These are phyloP conservation scores for Apomyelois bistriatella DNA, from an alignment of 2,888 invertebrate genomes.

Conservation along the genomic window DNA sequence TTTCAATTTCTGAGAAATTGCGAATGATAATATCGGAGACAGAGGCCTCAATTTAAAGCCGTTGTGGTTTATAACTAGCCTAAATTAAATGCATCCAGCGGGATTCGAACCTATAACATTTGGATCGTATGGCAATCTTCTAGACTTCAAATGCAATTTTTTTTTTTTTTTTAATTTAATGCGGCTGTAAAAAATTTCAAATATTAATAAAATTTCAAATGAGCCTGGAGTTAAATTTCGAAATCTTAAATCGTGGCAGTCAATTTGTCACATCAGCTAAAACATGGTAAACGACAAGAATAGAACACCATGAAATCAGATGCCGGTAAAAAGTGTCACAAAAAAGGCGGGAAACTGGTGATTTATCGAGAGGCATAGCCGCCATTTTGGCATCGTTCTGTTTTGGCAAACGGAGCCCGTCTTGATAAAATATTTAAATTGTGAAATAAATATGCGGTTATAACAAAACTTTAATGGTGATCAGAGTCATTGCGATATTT, in stretches of 20 bases:
- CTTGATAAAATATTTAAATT: constrained; percentile 47
- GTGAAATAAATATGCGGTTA: too few species aligned
- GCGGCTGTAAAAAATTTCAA: too few species aligned
- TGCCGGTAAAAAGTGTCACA: constrained; percentile 38
- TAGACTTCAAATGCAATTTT: too few species aligned
- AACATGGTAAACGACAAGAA: constrained; percentile 38
- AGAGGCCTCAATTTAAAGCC: background rate
- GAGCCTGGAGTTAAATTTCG: background rate
- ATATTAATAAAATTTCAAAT: background rate
- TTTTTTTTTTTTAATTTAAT: too few species aligned
- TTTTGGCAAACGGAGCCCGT: constrained; percentile 23
- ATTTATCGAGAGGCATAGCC: constrained; percentile 40
- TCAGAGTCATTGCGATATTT: too few species aligned
- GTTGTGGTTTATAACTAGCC: too few species aligned
- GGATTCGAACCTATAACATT: too few species aligned
- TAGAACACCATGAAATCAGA: constrained; percentile 46
- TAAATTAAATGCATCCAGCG: too few species aligned
- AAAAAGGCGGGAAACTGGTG: constrained; percentile 43
- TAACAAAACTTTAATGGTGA: too few species aligned
- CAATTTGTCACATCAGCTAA: constrained; percentile 37
- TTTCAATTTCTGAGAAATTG: background rate
- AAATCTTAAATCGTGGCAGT: constrained; percentile 13
- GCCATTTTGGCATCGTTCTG: constrained; percentile 34
- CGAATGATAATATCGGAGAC: background rate
- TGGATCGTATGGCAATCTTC: too few species aligned